phyloP scores from a whole-genome alignment of 2,888 invertebrate genomes.

The Pyrrhosoma nymphula region DNA sequence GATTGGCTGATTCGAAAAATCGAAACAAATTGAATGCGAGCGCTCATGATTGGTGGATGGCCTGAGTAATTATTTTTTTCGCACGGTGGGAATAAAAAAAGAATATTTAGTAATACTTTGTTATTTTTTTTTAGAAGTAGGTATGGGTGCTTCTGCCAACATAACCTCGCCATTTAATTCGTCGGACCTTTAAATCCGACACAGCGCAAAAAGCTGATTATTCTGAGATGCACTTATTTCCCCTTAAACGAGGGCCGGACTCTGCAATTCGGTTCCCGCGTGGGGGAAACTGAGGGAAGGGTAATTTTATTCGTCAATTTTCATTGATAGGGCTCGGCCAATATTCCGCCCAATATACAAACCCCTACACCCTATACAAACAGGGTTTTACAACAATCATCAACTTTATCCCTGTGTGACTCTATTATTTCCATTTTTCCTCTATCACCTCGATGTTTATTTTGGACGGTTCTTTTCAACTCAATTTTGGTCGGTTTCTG shows the following conservation, averaged over 20 bases:
- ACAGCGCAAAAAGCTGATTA: constrained; percentile 12
- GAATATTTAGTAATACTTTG: not conserved
- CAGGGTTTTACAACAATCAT: constrained; percentile 15
- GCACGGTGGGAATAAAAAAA: not conserved
- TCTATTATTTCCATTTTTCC: not conserved
- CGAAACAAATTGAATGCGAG: constrained; percentile 39
- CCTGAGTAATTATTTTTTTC: not conserved
- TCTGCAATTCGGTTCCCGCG: not conserved
- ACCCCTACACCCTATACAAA: not conserved
- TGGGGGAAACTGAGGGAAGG: not conserved
- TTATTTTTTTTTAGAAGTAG: not conserved
- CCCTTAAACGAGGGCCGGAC: not conserved
- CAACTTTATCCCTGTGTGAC: not conserved
- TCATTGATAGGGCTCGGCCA: not conserved
- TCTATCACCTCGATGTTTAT: not conserved
- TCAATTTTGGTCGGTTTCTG: not conserved
- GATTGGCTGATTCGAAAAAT: constrained; percentile 42
- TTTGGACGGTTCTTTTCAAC: not conserved
- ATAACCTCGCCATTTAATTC: not conserved
- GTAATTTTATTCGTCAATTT: constrained; percentile 12
- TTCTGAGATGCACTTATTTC: not conserved
- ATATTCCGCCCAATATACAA: not conserved
- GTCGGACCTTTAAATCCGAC: not conserved
- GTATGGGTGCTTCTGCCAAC: not conserved
- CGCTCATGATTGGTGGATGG: constrained; percentile 1